Base-by-base conservation (phyloP, 2,113 vertebrate species). In the Pycnonotus jocosus region DNA sequence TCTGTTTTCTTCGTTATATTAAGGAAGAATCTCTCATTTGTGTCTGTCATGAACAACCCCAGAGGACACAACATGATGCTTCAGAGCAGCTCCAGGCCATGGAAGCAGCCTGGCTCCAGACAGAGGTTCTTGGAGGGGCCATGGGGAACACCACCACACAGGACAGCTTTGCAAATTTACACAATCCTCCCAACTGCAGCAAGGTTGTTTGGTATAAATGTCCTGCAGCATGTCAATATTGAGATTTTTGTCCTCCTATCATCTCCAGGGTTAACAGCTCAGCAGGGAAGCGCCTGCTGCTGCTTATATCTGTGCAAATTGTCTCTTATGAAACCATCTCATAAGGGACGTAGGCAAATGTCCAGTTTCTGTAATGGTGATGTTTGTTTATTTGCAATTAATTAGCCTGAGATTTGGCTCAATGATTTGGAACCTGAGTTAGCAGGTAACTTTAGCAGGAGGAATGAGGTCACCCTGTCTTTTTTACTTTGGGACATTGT, bases 341-440 rank as follows among this genome's bases (percentile, higher is more conserved):
- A 22, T 56, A 71, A 87, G 62, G 35, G 33, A 60, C 28, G 0
- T 2, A 88, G 88, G 84, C 77, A 92, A 87, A 91, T 60, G 77
- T 71, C 90, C 90, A 60, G 51, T 81, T 89, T 89, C 61, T 85
- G 28, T 81, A 82, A n/a, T 72, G 16, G 25, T 51, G 48, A 11
- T 92, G 81, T 81, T 93, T 91, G 54, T 73, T 89, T 92, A 62
- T 89, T 94, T 93, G 61, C 88, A 90, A 94, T 87, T 94, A 91
- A 87, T 94, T 94, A 74, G 50, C 35, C 44, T 16, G n/a, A 71
- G 64, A 94, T 89, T 60, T 83, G 56, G 16, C 53, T 93, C 71
- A 77, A 0, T 77, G 76, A 44, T 65, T 92, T 90, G 65, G 71
- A 93, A 79, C 47, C 61, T 40, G 65, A 60, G 65, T 88, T 92